These are phyloP conservation scores for Platypus cylindrus DNA, from an alignment of 2,888 invertebrate species.

Conservation along the genomic window DNA sequence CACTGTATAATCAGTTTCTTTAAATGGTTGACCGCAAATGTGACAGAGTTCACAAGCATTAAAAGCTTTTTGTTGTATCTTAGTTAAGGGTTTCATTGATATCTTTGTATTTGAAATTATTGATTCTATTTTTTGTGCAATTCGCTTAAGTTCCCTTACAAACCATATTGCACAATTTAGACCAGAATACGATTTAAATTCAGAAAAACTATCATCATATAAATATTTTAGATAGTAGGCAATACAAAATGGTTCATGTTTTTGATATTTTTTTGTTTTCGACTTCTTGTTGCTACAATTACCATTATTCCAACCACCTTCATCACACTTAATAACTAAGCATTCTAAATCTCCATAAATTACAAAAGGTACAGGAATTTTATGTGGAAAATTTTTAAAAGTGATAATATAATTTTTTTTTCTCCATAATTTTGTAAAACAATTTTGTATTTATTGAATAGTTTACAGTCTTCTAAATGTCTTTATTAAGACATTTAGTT, in stretches of 20 bases:
- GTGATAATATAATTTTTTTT: too few species aligned
- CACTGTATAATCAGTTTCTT: background rate
- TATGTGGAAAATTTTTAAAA: constrained; percentile 1
- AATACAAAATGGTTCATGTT: constrained; percentile 2
- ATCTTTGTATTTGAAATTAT: background rate
- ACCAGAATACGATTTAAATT: constrained; percentile 2
- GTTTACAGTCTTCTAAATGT: constrained; percentile 3
- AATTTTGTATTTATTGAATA: constrained; percentile 1
- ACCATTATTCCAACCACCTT: too few species aligned
- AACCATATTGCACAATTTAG: constrained; percentile 2
- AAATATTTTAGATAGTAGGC: constrained; percentile 2
- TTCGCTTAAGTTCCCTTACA: background rate
- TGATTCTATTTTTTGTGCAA: constrained; percentile 3
- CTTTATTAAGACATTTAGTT: too few species aligned
- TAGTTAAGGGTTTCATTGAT: background rate
- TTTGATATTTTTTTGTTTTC: constrained; percentile 1
- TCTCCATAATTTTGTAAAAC: background rate
- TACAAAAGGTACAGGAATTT: background rate
- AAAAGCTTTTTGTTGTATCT: background rate
- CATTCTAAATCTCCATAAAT: constrained; percentile 3
- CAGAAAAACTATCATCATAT: constrained; percentile 1
- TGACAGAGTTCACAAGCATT: background rate
- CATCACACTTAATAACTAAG: background rate
- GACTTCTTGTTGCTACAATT: background rate
- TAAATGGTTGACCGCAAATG: background rate